Percentiles rank a stretch among this genome's conserved stretches.
Conservation (phyloP, 2,113 vertebrate genomes). For the Gopherus flavomarginatus region DNA sequence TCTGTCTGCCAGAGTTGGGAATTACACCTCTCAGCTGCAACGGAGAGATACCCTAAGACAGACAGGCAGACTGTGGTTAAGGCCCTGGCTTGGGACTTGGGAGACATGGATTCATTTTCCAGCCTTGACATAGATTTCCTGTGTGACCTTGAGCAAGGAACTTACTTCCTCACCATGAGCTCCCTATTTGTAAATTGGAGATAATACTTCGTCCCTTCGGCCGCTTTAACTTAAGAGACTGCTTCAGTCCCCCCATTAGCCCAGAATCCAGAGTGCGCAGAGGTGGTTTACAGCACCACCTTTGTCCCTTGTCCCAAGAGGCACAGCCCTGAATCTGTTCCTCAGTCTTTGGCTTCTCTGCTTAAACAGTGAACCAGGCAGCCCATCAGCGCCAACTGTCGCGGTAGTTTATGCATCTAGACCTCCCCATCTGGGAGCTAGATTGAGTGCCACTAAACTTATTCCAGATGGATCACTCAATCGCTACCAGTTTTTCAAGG, state of each 20-base stretch:
- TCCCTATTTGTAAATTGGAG: neutral
- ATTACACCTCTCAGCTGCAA: neutral
- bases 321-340: neutral
- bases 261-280: fast-evolving
- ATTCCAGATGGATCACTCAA: neutral
- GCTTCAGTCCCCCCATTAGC: neutral
- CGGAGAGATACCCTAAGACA: neutral
- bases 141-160: neutral
- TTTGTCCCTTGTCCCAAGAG: fast-evolving
- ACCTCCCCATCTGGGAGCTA: neutral
- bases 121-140: neutral
- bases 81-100: neutral
- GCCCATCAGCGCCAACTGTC: neutral
- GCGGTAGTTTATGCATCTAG: neutral
- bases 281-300: fast-evolving
- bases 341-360: neutral
- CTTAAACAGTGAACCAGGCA: fast-evolving
- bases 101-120: neutral
- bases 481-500: neutral
- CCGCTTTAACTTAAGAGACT: neutral
- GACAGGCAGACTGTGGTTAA: neutral
- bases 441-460: neutral
- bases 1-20: neutral
- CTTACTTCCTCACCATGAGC: neutral
- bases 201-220: neutral